phyloP scores from a whole-genome alignment of 2,113 vertebrate genomes.

The Phoxinus phoxinus region DNA sequence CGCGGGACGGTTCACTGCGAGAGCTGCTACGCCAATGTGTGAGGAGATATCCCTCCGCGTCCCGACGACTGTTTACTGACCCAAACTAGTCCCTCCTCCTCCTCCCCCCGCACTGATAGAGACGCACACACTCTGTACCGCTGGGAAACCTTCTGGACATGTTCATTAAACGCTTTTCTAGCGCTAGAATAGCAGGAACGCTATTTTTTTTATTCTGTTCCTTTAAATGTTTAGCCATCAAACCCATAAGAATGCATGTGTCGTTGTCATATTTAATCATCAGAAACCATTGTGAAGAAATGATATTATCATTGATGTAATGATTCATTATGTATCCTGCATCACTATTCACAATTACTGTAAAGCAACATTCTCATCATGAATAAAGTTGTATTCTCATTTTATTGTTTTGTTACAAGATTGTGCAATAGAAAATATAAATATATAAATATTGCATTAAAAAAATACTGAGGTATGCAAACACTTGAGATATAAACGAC shows the following conservation, averaged over 20 bases:
- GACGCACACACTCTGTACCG: too few relatives aligned
- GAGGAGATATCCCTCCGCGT: too few relatives aligned
- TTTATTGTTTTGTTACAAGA: constrained; percentile 25
- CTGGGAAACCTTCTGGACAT: background rate
- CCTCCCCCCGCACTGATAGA: background rate
- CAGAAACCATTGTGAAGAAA: background rate
- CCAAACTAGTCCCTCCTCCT: background rate
- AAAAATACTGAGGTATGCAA: background rate
- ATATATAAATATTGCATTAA: constrained; percentile 5
- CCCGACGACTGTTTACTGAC: background rate
- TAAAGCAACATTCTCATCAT: constrained; percentile 5
- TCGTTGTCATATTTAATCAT: background rate
- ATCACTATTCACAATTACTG: background rate
- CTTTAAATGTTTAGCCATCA: background rate
- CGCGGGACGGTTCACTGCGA: constrained; percentile 85
- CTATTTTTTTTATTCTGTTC: background rate
- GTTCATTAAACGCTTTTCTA: background rate
- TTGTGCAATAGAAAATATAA: constrained; percentile 21
- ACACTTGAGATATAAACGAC: background rate
- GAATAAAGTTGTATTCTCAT: background rate
- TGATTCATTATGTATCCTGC: background rate
- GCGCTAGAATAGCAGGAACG: background rate
- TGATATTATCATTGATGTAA: background rate
- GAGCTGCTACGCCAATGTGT: constrained; percentile 82
- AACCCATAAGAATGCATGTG: background rate